Conservation (phyloP, 2,797 vertebrate species). For the Acanthornis magna region DNA sequence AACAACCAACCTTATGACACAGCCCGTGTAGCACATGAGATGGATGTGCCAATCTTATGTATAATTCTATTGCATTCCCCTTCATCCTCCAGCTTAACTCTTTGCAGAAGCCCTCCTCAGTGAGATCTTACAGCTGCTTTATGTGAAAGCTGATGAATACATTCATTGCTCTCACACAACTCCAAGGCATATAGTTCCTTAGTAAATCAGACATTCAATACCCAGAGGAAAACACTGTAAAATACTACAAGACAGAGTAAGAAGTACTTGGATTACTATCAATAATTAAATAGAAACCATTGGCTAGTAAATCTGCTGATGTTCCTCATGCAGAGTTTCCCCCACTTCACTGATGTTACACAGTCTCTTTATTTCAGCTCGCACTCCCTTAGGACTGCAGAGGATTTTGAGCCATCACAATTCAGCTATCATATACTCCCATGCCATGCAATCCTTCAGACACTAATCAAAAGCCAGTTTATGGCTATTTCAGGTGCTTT, state of each 20-base stretch:
- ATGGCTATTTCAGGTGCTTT: neutral
- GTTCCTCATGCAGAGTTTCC: neutral
- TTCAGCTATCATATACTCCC: neutral
- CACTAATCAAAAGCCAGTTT: neutral
- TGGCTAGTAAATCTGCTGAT: neutral
- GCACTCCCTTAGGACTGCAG: neutral
- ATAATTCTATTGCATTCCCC: neutral
- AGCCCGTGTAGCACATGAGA: neutral
- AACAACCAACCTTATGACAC: neutral
- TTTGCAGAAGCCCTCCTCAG: neutral
- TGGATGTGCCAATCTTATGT: neutral
- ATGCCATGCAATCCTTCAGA: neutral
- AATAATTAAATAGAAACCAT: constrained; percentile 33
- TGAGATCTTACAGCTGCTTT: constrained; percentile 12
- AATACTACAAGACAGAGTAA: constrained; percentile 13
- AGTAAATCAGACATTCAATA: constrained; percentile 28
- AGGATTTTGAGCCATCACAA: neutral
- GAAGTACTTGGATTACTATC: constrained; percentile 11
- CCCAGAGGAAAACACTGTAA: constrained; percentile 25
- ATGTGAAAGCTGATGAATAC: constrained; percentile 8
- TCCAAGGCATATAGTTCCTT: constrained; percentile 3
- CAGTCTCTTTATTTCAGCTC: neutral
- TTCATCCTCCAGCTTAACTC: neutral
- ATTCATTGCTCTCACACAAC: constrained; percentile 24
- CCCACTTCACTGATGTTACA: neutral